Percentiles rank a stretch among this genome's conserved stretches.
Evolutionary conservation across 1,140 invertebrate genomes (phyloP).

Genomic region (Diachasmimorpha longicaudata): DNA sequence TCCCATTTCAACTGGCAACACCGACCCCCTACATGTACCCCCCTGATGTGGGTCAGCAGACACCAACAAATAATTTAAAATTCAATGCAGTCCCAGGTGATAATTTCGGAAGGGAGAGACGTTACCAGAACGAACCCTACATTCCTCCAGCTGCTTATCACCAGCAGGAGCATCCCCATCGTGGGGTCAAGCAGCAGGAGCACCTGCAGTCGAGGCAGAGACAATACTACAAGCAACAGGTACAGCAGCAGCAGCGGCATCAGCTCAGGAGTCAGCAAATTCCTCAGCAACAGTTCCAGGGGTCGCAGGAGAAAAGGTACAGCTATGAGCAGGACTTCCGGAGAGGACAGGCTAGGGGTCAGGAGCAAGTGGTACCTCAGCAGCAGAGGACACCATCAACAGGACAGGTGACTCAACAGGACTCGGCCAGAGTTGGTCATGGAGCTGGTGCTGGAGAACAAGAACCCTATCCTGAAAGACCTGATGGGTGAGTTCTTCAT

Average conservation of each 20-base stretch:
- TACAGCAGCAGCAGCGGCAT: constrained; percentile 23
- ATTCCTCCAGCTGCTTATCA: constrained; percentile 40
- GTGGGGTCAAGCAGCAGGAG: neutral
- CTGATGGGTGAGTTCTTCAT: constrained; percentile 11
- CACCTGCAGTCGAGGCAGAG: neutral
- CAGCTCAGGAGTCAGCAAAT: constrained; percentile 21
- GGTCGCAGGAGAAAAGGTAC: constrained; percentile 38
- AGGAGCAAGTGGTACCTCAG: constrained; percentile 21
- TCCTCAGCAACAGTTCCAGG: constrained; percentile 25
- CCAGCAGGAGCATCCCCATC: constrained; percentile 3
- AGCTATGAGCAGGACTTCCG: constrained; percentile 42
- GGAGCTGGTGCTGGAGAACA: neutral
- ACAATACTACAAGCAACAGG: constrained; percentile 14
- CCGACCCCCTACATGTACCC: constrained; percentile 47
- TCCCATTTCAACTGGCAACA: constrained; percentile 52
- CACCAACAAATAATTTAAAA: constrained; percentile 44
- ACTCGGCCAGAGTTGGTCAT: neutral
- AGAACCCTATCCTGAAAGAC: constrained; percentile 1
- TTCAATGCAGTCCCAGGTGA: constrained; percentile 44
- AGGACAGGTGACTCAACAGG: neutral
- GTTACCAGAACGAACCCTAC: constrained; percentile 47
- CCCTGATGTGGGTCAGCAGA: constrained; percentile 32
- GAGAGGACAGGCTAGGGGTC: constrained; percentile 36
- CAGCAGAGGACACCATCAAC: constrained; percentile 21
- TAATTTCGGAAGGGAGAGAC: constrained; percentile 38